phyloP scores from a whole-genome alignment of 1,140 invertebrate species.

The Eulimnadia texana region DNA sequence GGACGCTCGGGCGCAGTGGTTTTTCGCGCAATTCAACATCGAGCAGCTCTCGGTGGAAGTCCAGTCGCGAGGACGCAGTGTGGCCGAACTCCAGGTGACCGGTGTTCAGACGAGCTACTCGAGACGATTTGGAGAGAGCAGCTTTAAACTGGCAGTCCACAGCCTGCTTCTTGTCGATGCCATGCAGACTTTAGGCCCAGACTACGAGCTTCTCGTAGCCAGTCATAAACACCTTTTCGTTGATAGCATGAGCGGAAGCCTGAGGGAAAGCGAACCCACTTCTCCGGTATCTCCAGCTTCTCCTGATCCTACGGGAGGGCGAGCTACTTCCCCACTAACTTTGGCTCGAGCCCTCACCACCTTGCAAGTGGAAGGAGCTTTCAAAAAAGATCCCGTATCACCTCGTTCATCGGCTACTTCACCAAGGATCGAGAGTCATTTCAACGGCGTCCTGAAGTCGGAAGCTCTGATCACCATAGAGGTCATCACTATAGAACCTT shows the following conservation, averaged over 20 bases:
- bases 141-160: conserved; percentile 71
- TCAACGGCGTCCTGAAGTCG: conserved; percentile 39
- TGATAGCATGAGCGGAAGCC: conserved; percentile 83
- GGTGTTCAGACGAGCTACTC: conserved; percentile 64
- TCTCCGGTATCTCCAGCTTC: conserved; percentile 59
- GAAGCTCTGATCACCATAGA: conserved; percentile 78
- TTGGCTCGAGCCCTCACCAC: conserved; percentile 41
- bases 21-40: conserved; percentile 74
- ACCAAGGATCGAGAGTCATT: not conserved
- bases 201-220: conserved; percentile 85
- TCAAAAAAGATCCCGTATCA: conserved; percentile 1
- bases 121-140: conserved; percentile 52
- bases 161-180: conserved; percentile 84
- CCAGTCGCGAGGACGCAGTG: conserved; percentile 62
- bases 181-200: conserved; percentile 80
- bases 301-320: conserved; percentile 40
- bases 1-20: conserved; percentile 34
- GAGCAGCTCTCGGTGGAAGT: conserved; percentile 74
- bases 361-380: conserved; percentile 23
- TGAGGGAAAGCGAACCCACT: conserved; percentile 76
- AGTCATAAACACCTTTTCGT: conserved; percentile 88
- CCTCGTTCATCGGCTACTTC: conserved; percentile 12
- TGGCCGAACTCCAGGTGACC: conserved; percentile 78
- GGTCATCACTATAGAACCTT: conserved; percentile 32
- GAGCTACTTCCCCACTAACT: conserved; percentile 38